Evolutionary conservation across 2,888 invertebrate genomes (phyloP), one percentile per base, ranked within the genome.

Genomic region (Lordiphosa fenestrarum): DNA sequence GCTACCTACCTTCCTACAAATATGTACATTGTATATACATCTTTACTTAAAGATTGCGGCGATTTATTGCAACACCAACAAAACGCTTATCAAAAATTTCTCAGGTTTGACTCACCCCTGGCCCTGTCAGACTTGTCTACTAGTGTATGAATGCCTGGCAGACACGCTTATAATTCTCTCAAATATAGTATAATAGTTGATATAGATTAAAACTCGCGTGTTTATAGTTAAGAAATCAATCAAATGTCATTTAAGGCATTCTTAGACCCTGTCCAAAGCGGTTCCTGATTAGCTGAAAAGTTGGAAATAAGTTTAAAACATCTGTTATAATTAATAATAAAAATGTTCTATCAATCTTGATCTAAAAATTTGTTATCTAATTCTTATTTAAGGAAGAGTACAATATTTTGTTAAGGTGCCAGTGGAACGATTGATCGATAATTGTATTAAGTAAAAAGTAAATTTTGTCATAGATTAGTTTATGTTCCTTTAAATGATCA

Each of bases 151-250:
- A 46, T 55, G 63, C 25, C 23, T 37, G 36, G 19, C 38, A 49
- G 47, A 47, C 59, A 69, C 60, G 48, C 64, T 62, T 73, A 39
- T 6, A 35, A 49, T 37, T 25, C 38, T 21, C 23, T 36, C 49
- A 21, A n/a, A 49, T 25, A 49, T 6, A 21, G 15, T 44, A 30
- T 10, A 44, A 30, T 49, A 44, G 36, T 53, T 42, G 36, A 56
- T 37, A 30, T 0, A 57, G 81, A 84, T 84, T 84, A 63, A 41
- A 53, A 54, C 46, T 76, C 77, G 73, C 66, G 77, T 76, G 81
- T 65, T 72, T 55, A 40, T 53, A 47, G 68, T 47, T 51, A 66
- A 35, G 54, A 57, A 81, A 67, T 73, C 73, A 70, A 76, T 76
- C 63, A 67, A 69, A 54, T 52, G 60, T 60, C 44, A 33, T 33